Base-by-base conservation (phyloP, 2,797 vertebrate genomes). In the Pagetopsis macropterus region DNA sequence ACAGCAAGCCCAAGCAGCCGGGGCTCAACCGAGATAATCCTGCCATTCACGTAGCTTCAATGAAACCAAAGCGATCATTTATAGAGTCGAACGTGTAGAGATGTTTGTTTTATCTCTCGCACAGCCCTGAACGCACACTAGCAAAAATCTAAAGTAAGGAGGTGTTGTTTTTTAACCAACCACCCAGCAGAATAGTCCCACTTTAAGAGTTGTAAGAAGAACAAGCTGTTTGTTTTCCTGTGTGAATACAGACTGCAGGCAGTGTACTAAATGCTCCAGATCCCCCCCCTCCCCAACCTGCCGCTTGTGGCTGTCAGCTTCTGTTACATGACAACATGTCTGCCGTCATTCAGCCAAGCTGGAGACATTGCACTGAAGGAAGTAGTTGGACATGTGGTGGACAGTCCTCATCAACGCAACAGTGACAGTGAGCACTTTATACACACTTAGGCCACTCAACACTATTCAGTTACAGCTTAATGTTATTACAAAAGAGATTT, bases 21-120 rank as follows among this genome's bases (percentile, higher is more conserved):
- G 93, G 91, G 37, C 69, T 92, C 19, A 58, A 56, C 50, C 93
- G 92, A 81, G 98, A 98, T 27, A 86, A 93, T 81, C 95, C 95
- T 56, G 89, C 94, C 80, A 89, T 95, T 72, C 96, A 96, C 2
- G 85, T 94, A 86, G 84, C 95, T 12, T 86, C 95, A 2, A 92
- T 96, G 70, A 99, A 99, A 95, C 97, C 98, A 97, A 99, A 99
- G 96, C 96, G 96, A 79, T 98, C 97, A 0, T 99, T 98, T 93
- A 96, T 99, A 80, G 98, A 99, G 88, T 99, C 98, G 0, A 99
- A 99, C 15, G 98, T 99, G 55, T 99, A 94, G 85, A 91, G 76
- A 71, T 44, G 77, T 76, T 70, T 68, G 41, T 56, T 73, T 33
- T 68, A 75, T 27, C 27, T 65, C 70, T 65, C 65, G 13, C 61